Evolutionary conservation across 2,888 invertebrate genomes (phyloP).

Genomic region (Drosophila algonquin): DNA sequence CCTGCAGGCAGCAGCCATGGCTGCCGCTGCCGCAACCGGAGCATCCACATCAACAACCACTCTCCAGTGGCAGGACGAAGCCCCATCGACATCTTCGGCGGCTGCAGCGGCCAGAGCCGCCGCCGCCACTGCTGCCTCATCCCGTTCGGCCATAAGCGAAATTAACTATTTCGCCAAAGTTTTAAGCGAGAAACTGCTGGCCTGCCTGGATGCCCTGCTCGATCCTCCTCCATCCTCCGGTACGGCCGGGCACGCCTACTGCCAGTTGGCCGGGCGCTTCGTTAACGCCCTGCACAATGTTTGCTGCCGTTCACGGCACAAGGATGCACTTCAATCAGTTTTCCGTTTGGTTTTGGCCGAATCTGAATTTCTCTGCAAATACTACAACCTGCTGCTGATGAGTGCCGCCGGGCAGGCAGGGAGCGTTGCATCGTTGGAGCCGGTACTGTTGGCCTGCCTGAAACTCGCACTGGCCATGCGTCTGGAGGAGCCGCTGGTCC

Average conservation of each 20-base stretch:
- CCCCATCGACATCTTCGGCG: constrained; percentile 79
- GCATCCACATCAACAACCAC: constrained; percentile 29
- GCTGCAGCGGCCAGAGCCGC: constrained; percentile 56
- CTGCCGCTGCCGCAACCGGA: neutral
- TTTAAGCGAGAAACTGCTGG: constrained; percentile 82
- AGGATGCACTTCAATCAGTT: constrained; percentile 80
- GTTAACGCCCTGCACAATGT: constrained; percentile 81
- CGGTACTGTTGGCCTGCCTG: constrained; percentile 74
- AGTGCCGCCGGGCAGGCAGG: constrained; percentile 51
- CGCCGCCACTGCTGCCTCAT: constrained; percentile 32
- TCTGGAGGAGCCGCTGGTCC: constrained; percentile 75
- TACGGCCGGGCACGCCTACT: constrained; percentile 60
- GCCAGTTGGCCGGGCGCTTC: constrained; percentile 80
- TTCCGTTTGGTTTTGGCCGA: constrained; percentile 80
- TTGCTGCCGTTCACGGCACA: constrained; percentile 78
- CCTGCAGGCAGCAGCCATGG: constrained; percentile 26
- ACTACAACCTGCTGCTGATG: constrained; percentile 74
- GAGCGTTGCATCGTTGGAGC: constrained; percentile 51
- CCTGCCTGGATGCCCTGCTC: constrained; percentile 74
- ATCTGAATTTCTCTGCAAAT: constrained; percentile 82
- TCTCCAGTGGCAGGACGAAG: constrained; percentile 61
- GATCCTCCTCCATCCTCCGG: constrained; percentile 4
- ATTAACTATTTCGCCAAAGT: constrained; percentile 84
- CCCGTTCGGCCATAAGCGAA: constrained; percentile 73
- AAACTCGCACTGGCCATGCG: constrained; percentile 80